These are phyloP conservation scores for Corella eumyota DNA, from an alignment of 23 tunicate genomes.

Conservation along the genomic window DNA sequence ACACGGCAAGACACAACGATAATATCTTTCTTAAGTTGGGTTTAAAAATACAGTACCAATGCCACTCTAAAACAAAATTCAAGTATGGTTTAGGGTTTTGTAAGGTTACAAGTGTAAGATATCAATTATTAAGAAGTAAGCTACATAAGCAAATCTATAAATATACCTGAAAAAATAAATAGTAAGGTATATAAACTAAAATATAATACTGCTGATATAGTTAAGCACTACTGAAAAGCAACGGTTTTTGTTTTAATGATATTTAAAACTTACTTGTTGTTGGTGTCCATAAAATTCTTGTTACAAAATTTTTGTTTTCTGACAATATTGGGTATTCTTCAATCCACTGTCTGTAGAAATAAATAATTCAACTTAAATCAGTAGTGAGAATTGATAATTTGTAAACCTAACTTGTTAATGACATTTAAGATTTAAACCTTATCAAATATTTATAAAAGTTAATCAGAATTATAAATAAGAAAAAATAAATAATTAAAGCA, in stretches of 20 bases:
- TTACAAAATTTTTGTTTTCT: neutral
- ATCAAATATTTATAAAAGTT: too few species aligned
- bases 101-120: neutral
- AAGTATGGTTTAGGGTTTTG: neutral
- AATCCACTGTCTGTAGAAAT: constrained; percentile 13
- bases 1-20: constrained; percentile 40
- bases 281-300: constrained; percentile 1
- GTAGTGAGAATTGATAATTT: too few species aligned
- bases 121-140: too few species aligned
- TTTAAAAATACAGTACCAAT: constrained; percentile 70
- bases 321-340: constrained; percentile 19
- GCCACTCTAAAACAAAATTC: constrained; percentile 45
- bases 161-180: too few species aligned
- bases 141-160: too few species aligned
- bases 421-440: too few species aligned
- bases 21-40: constrained; percentile 24
- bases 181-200: too few species aligned
- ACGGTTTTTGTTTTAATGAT: neutral
- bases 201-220: too few species aligned
- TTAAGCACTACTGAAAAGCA: too few species aligned
- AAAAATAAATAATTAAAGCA: neutral
- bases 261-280: constrained; percentile 1
- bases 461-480: too few species aligned
- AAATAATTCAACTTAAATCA: too few species aligned
- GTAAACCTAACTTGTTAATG: too few species aligned